A percentile compares a stretch with the other conserved stretches of the same genome.
phyloP scores from a whole-genome alignment of 2,113 vertebrate species.

The Sorex fumeus region DNA sequence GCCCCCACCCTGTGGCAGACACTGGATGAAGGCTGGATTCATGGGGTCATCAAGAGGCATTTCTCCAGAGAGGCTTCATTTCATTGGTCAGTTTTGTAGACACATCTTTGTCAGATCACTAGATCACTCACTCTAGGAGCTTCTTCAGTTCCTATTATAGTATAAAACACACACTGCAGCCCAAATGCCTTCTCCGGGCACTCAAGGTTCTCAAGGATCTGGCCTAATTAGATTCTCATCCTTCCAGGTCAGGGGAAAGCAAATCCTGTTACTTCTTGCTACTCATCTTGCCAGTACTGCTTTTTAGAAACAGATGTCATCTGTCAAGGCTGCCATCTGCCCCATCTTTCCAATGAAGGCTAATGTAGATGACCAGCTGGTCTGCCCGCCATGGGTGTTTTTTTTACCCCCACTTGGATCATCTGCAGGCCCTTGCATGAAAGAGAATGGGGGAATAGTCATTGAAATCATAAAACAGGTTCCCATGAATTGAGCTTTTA shows the following conservation, averaged over 20 bases:
- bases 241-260: conserved; percentile 49
- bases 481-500: neutral
- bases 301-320: conserved; percentile 75
- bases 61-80: neutral
- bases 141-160: neutral
- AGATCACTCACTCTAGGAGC: neutral
- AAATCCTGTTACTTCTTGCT: conserved; percentile 33
- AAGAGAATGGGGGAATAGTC: neutral
- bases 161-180: neutral
- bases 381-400: neutral
- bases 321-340: conserved; percentile 68
- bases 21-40: neutral
- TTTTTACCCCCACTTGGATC: neutral
- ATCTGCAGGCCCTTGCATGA: neutral
- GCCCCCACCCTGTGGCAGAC: neutral
- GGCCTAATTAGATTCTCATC: neutral
- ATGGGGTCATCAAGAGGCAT: neutral
- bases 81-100: neutral
- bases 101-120: neutral
- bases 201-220: neutral
- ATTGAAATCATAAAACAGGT: neutral
- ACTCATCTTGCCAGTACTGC: conserved; percentile 57
- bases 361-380: conserved; percentile 33
- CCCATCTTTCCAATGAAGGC: conserved; percentile 33
- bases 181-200: neutral